Evolutionary conservation across 2,797 vertebrate species (phyloP).

Genomic region (Sorex maritimensis): DNA sequence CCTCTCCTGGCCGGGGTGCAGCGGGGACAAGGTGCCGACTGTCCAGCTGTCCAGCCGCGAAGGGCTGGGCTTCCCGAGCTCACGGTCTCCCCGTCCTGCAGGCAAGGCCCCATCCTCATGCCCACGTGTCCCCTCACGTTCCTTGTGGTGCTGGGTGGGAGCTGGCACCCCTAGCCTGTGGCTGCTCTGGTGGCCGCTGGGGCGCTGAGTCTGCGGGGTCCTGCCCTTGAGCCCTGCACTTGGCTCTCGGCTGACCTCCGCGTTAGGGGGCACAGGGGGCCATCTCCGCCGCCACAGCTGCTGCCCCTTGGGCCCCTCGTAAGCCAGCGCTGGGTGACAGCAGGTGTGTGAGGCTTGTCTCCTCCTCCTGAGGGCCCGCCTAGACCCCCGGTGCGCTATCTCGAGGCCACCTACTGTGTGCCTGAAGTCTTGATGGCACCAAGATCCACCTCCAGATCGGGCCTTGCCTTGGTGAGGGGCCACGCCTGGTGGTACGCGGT

Average conservation of each 20-base stretch:
- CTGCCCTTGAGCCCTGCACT: not conserved
- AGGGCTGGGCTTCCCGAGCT: too few species aligned
- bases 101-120: too few species aligned
- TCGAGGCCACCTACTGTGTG: too few species aligned
- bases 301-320: not conserved
- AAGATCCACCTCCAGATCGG: not conserved
- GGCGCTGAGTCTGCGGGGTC: slow-evolving; percentile 1
- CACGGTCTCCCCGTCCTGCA: too few species aligned
- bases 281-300: not conserved
- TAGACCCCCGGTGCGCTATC: too few species aligned
- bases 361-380: not conserved
- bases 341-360: not conserved
- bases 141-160: not conserved
- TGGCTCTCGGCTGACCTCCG: not conserved
- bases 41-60: too few species aligned
- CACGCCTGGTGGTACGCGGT: not conserved
- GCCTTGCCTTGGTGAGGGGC: not conserved
- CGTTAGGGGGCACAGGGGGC: not conserved
- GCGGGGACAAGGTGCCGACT: too few species aligned
- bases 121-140: not conserved
- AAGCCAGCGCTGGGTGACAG: not conserved
- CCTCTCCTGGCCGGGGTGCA: too few species aligned
- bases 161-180: not conserved
- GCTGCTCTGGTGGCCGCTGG: not conserved
- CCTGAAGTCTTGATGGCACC: not conserved